Evolutionary conservation across 2,888 invertebrate species (phyloP).

Genomic region (Drosophila yooni): DNA sequence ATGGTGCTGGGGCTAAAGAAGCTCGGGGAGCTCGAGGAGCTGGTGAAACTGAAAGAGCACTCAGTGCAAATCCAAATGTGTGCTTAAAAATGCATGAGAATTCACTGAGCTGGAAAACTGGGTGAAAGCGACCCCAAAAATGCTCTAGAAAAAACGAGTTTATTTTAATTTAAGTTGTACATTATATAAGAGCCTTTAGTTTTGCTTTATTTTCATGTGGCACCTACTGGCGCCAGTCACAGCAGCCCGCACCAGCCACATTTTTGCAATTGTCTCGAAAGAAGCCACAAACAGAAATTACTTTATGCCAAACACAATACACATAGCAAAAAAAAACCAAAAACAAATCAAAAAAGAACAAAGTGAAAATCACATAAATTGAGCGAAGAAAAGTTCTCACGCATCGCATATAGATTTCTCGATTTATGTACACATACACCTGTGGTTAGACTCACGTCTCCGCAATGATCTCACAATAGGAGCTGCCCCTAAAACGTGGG

Average conservation of each 20-base stretch:
- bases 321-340: slow-evolving; percentile 22
- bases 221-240: slow-evolving; percentile 44
- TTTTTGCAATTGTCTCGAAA: slow-evolving; percentile 60
- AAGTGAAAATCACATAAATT: slow-evolving; percentile 62
- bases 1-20: slow-evolving; percentile 24
- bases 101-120: slow-evolving; percentile 59
- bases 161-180: slow-evolving; percentile 68
- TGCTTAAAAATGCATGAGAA: slow-evolving; percentile 73
- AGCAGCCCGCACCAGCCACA: slow-evolving; percentile 20
- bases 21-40: slow-evolving; percentile 3
- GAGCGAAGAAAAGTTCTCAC: slow-evolving; percentile 65
- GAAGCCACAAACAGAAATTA: slow-evolving; percentile 50
- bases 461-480: slow-evolving; percentile 55
- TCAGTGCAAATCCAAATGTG: slow-evolving; percentile 57
- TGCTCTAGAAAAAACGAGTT: slow-evolving; percentile 28
- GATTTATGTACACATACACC: slow-evolving; percentile 59
- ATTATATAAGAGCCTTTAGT: slow-evolving; percentile 34
- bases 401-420: slow-evolving; percentile 48
- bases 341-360: slow-evolving; percentile 25
- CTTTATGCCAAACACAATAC: slow-evolving; percentile 16
- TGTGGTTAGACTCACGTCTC: slow-evolving; percentile 61
- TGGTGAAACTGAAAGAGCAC: slow-evolving; percentile 25
- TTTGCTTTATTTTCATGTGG: slow-evolving; percentile 2
- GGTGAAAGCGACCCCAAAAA: slow-evolving; percentile 38
- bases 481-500: slow-evolving; percentile 66